These are phyloP conservation scores for Indicator indicator DNA, from an alignment of 2,113 vertebrate species.

Conservation along the genomic window DNA sequence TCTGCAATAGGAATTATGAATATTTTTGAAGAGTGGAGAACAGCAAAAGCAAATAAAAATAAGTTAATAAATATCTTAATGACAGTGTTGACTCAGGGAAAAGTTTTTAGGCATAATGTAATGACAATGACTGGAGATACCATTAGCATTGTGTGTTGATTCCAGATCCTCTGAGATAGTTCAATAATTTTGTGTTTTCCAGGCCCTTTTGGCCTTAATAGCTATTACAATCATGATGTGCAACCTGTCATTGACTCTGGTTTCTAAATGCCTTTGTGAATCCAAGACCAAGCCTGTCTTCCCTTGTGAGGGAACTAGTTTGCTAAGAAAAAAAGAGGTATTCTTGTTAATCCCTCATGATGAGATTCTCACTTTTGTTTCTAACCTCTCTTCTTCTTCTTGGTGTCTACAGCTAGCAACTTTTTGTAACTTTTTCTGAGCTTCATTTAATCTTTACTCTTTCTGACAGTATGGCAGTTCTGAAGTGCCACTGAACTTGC, in stretches of 20 bases:
- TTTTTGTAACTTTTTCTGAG: neutral
- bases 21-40: neutral
- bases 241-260: neutral
- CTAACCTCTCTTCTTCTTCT: neutral
- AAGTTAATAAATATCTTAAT: constrained; percentile 43
- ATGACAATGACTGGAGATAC: constrained; percentile 19
- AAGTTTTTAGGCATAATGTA: constrained; percentile 26
- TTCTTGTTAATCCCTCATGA: neutral
- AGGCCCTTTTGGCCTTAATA: constrained; percentile 31
- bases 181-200: constrained; percentile 46
- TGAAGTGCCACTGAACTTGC: neutral
- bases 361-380: neutral
- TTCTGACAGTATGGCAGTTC: neutral
- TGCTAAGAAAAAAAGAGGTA: neutral
- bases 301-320: neutral
- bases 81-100: constrained; percentile 23
- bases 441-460: neutral
- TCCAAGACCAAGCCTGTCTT: neutral
- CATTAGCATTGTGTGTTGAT: constrained; percentile 16
- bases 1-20: neutral
- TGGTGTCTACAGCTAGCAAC: neutral
- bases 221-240: constrained; percentile 1
- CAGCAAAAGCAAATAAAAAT: constrained; percentile 19
- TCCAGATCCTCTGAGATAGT: neutral
- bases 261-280: constrained; percentile 21